Conservation (phyloP, 2,888 invertebrate species). For the Sicus ferrugineus region DNA sequence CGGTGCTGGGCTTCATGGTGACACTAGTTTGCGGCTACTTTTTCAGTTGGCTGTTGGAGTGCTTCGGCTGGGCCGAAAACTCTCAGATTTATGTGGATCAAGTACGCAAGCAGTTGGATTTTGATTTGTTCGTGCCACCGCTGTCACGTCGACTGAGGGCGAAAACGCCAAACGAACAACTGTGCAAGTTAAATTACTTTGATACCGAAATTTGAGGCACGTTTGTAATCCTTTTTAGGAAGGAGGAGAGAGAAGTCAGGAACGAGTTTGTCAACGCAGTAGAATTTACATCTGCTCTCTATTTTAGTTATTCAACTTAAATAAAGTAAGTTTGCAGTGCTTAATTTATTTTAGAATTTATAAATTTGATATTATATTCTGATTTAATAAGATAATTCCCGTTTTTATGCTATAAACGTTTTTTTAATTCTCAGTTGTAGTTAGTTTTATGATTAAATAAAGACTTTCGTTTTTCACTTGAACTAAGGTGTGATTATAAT, state of each 20-base stretch:
- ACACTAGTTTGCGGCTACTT: slow-evolving; percentile 67
- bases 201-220: slow-evolving; percentile 29
- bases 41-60: slow-evolving; percentile 64
- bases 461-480: too few relatives aligned
- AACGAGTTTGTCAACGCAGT: neutral
- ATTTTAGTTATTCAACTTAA: too few relatives aligned
- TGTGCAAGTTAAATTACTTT: slow-evolving; percentile 48
- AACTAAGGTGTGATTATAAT: too few relatives aligned
- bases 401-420: too few relatives aligned
- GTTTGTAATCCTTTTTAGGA: too few relatives aligned
- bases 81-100: slow-evolving; percentile 54
- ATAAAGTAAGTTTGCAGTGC: too few relatives aligned
- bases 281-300: neutral
- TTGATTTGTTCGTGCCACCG: slow-evolving; percentile 69
- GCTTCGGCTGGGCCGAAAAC: slow-evolving; percentile 57
- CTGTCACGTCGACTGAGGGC: slow-evolving; percentile 65
- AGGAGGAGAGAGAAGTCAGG: neutral
- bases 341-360: too few relatives aligned
- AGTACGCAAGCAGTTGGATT: slow-evolving; percentile 64
- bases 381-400: too few relatives aligned
- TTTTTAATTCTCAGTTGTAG: too few relatives aligned
- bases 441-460: too few relatives aligned
- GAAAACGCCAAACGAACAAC: slow-evolving; percentile 39
- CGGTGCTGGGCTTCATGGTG: slow-evolving; percentile 67
- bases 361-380: too few relatives aligned